Percentiles rank a stretch among this genome's conserved stretches.
Evolutionary conservation across 2,113 vertebrate genomes (phyloP).

Genomic region (Carassius carassius): DNA sequence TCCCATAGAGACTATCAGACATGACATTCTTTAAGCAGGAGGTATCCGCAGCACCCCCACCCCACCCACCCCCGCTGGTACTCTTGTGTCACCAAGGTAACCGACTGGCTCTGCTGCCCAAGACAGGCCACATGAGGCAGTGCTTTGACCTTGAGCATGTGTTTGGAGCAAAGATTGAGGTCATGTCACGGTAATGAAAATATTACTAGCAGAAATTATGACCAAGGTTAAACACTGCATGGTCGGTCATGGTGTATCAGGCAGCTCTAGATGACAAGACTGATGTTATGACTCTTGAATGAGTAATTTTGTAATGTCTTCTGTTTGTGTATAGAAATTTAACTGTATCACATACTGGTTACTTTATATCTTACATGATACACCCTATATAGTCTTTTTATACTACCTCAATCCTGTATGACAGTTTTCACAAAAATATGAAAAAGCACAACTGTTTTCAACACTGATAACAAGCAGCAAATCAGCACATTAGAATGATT

Average conservation of each 20-base stretch:
- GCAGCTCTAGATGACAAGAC: neutral
- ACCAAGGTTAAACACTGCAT: neutral
- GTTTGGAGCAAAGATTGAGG: conserved; percentile 20
- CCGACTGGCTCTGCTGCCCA: neutral
- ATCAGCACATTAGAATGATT: neutral
- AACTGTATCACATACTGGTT: neutral
- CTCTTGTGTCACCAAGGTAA: conserved; percentile 42
- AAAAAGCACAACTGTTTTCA: no score
- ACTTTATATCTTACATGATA: neutral
- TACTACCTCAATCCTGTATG: no score
- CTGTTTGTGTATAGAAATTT: neutral
- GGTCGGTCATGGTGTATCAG: neutral
- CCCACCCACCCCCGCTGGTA: neutral
- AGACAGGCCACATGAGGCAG: neutral
- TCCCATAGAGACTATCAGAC: conserved; percentile 17
- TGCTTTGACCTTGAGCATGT: conserved; percentile 40
- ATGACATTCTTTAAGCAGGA: neutral
- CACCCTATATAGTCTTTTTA: neutral
- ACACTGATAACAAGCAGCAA: no score
- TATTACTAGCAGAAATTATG: conserved; percentile 23
- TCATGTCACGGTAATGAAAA: conserved; percentile 8
- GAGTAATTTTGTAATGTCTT: neutral
- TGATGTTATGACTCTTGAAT: neutral
- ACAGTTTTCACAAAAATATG: no score
- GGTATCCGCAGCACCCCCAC: neutral